Percentiles rank a stretch among this genome's conserved stretches.
Evolutionary conservation across 2,888 invertebrate genomes (phyloP).

Genomic region (Prosapia bicincta): DNA sequence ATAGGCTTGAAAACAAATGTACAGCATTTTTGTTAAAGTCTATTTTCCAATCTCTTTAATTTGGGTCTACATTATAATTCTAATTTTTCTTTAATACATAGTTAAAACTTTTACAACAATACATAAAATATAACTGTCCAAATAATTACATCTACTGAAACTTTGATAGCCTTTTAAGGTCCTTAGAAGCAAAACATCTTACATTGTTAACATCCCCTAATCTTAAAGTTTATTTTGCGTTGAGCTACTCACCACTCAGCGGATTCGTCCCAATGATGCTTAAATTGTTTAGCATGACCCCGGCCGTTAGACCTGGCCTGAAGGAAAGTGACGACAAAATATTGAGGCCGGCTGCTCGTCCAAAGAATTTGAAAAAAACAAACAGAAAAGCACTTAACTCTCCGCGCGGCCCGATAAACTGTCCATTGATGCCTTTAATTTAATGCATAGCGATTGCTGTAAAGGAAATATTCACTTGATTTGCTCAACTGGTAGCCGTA

Average conservation of each 20-base stretch:
- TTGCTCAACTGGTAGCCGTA: background rate
- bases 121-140: too few species aligned
- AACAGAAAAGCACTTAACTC: background rate
- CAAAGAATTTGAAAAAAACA: background rate
- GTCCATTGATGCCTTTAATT: background rate
- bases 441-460: background rate
- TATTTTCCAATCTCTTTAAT: too few species aligned
- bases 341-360: slow-evolving; percentile 22
- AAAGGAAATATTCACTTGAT: background rate
- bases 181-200: too few species aligned
- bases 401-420: background rate
- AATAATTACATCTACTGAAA: too few species aligned
- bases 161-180: too few species aligned
- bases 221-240: too few species aligned
- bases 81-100: too few species aligned
- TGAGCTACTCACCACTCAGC: slow-evolving; percentile 38
- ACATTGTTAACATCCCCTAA: too few species aligned
- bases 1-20: too few species aligned
- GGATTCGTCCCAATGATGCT: slow-evolving; percentile 41
- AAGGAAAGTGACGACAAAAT: slow-evolving; percentile 29
- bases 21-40: too few species aligned
- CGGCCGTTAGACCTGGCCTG: slow-evolving; percentile 29
- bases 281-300: slow-evolving; percentile 43
- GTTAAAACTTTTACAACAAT: too few species aligned
- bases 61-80: too few species aligned